Percentiles rank a stretch among this genome's conserved stretches.
phyloP scores from a whole-genome alignment of 2,113 vertebrate species.

The Herpetotheres cachinnans region DNA sequence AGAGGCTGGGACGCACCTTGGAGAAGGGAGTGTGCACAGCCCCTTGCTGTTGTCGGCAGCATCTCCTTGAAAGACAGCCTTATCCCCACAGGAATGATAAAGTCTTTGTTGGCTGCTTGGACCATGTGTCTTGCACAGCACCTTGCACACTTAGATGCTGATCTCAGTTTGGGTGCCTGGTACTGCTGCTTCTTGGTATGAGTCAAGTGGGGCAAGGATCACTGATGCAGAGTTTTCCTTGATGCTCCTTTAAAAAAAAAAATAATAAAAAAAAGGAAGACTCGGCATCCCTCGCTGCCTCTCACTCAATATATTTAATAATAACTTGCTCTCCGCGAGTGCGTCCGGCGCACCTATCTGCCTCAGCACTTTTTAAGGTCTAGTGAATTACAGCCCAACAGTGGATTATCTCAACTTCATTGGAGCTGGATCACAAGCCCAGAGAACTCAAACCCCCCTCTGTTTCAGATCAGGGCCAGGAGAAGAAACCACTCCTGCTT shows the following conservation, averaged over 20 bases:
- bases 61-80: background rate
- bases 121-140: background rate
- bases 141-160: background rate
- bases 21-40: background rate
- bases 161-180: background rate
- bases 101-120: background rate
- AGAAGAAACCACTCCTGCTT: background rate
- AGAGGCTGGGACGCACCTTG: accelerated
- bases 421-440: background rate
- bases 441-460: background rate
- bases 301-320: background rate
- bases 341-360: background rate
- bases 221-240: background rate
- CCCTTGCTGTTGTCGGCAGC: background rate
- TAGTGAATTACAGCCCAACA: background rate
- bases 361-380: slow-evolving; percentile 33
- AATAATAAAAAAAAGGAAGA: background rate
- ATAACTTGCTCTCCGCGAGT: background rate
- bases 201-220: background rate
- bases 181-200: background rate
- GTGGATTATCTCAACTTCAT: background rate
- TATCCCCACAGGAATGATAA: background rate
- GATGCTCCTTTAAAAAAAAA: background rate
- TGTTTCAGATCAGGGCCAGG: background rate
- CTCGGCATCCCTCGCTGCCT: background rate